Percentiles rank a stretch among this genome's conserved stretches.
These are phyloP conservation scores for Zaprionus kolodkinae DNA, from an alignment of 1,140 invertebrate species.

Conservation along the genomic window DNA sequence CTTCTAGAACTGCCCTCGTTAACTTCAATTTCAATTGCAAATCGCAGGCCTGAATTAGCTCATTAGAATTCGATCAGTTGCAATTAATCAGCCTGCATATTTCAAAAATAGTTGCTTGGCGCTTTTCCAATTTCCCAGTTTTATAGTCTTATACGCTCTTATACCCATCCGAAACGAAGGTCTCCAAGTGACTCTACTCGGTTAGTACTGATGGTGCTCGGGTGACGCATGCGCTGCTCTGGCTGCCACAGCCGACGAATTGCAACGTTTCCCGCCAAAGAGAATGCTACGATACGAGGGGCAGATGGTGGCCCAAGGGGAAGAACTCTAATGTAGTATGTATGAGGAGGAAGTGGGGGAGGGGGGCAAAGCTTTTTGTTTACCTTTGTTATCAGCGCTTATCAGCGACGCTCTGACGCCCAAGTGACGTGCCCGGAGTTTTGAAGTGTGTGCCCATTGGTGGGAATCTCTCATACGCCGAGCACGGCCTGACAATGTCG, in stretches of 20 bases:
- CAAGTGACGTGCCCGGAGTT: slow-evolving; percentile 23
- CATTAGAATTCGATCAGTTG: slow-evolving; percentile 12
- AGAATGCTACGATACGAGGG: background rate
- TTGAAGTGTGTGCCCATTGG: slow-evolving; percentile 73
- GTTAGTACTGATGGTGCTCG: slow-evolving; percentile 15
- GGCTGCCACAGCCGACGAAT: slow-evolving; percentile 62
- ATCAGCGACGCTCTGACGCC: slow-evolving; percentile 52
- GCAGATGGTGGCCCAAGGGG: background rate
- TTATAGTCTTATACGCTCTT: slow-evolving; percentile 22
- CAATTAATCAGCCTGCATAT: background rate
- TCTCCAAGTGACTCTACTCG: slow-evolving; percentile 1
- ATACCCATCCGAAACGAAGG: slow-evolving; percentile 3
- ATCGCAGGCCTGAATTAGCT: background rate
- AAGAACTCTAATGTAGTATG: background rate
- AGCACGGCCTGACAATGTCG: background rate
- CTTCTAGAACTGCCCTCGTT: slow-evolving; percentile 5
- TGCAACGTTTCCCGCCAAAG: slow-evolving; percentile 77
- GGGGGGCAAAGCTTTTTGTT: slow-evolving; percentile 55
- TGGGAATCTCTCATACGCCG: slow-evolving; percentile 47
- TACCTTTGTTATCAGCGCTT: slow-evolving; percentile 81
- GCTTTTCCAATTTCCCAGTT: slow-evolving; percentile 34
- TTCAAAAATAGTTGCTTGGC: background rate
- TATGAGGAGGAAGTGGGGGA: slow-evolving; percentile 1
- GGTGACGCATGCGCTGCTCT: slow-evolving; percentile 54
- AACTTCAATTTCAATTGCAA: slow-evolving; percentile 6